These are phyloP conservation scores for Drosophila koepferae DNA, from an alignment of 2,888 invertebrate species.

Conservation along the genomic window DNA sequence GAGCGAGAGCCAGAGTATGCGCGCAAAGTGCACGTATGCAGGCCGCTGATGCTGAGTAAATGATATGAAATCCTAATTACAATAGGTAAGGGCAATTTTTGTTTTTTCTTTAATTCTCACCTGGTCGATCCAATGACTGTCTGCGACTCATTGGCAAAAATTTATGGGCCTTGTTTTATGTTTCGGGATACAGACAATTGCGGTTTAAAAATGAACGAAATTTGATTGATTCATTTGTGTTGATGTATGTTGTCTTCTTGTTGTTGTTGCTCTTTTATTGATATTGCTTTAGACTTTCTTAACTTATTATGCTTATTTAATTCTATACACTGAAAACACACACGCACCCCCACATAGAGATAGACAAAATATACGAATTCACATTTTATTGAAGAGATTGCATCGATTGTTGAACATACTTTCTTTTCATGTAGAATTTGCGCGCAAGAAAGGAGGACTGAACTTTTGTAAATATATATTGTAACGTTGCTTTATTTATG, in stretches of 20 bases:
- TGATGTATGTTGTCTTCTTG: constrained; percentile 31
- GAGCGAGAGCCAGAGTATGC: constrained; percentile 50
- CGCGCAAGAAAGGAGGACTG: constrained; percentile 52
- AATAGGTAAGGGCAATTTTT: constrained; percentile 55
- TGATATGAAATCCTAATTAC: constrained; percentile 62
- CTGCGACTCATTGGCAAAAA: constrained; percentile 82
- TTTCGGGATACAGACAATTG: constrained; percentile 69
- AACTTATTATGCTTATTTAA: constrained; percentile 60
- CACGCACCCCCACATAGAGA: constrained; percentile 50
- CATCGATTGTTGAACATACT: constrained; percentile 53
- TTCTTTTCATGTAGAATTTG: constrained; percentile 59
- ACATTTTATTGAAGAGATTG: constrained; percentile 46
- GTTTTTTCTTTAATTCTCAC: constrained; percentile 61
- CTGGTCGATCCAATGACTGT: constrained; percentile 83
- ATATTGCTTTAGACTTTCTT: constrained; percentile 65
- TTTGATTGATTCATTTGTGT: constrained; percentile 73
- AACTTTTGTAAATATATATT: constrained; percentile 46
- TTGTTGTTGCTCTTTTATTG: constrained; percentile 31
- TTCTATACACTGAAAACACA: constrained; percentile 67
- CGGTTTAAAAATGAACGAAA: constrained; percentile 60
- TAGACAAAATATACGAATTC: constrained; percentile 26
- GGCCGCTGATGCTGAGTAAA: constrained; percentile 61
- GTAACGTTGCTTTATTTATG: constrained; percentile 22
- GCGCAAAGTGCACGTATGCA: constrained; percentile 78
- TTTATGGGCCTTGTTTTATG: constrained; percentile 71